Evolutionary conservation across 1,140 invertebrate genomes (phyloP), one percentile per base, ranked within the genome.

Genomic region (Dryas iulia): DNA sequence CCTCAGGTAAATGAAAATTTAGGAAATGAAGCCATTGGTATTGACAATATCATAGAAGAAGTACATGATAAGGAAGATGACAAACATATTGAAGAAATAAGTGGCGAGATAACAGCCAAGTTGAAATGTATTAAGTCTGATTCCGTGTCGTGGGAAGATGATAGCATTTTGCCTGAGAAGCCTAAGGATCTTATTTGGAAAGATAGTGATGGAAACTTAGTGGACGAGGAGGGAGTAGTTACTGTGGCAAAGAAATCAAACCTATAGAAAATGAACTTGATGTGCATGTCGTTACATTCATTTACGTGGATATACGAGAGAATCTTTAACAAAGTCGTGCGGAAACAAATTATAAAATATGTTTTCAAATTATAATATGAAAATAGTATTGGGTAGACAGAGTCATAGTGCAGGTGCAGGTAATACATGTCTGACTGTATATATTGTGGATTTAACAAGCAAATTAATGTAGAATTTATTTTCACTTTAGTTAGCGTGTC

Each of bases 81-180:
- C 12, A 39, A 69, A 7, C 24, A 66, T 35, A 56, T 67, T 28
- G 56, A 64, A 8, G 72, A 72, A 62, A 66, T 72, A 30, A 65
- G 26, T 47, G 47, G 33, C 53, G 63, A 66, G 53, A 66, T 64
- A 10, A 62, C 70, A 56, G 65, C 64, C 0, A 35, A 47, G n/a
- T 65, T 61, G 52, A 59, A 72, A 23, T 67, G 56, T 61, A 65
- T 73, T 52, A 73, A 74, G 54, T 68, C 59, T n/a, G 73, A 74
- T 8, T 72, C 72, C 10, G 64, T 72, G 28, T 68, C 74, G 8
- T 84, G 77, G 79, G 81, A 84, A 10, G 83, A 85, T 31, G 81
- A 78, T 18, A 59, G 62, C 25, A 26, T 8, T 11, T 26, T 71
- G 12, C 47, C 11, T 10, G 68, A 76, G 12, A 64, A 73, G 7